Base-by-base conservation (phyloP, 2,888 invertebrate genomes). In the Dolomedes plantarius region DNA sequence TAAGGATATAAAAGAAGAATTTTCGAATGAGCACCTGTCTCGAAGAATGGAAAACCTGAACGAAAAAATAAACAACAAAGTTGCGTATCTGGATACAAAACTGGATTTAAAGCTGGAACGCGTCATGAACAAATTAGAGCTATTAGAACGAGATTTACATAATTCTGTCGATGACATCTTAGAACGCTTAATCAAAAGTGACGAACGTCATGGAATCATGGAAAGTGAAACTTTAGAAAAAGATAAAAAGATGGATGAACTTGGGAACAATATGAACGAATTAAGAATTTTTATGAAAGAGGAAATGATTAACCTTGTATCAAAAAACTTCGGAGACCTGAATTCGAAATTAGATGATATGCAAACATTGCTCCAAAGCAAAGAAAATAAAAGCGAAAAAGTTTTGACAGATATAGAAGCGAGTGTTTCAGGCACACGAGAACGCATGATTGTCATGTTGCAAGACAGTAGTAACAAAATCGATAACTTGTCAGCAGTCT, bases 1-100 rank as follows among this genome's bases (percentile, higher is more conserved):
- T 1, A 86, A 88, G 32, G 88, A 88, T 36, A 72, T 87, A 1
- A 88, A 88, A n/a, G 86, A 77, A 31, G 88, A 88, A n/a, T 76
- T 88, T 31, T 81, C 86, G 3, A 83, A 73, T 31, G 88, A 88
- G 11, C 88, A 88, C 36, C 19, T 89, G 6, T 74, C 76, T 0
- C 41, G 88, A 19, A 77, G 83, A 56, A 67, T 89, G 64, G 87
- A 88, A 11, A 78, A 72, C 23, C 31, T 89, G 1, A 82, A 73
- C 29, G 88, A 89, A 5, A 88, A 75, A 28, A 23, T 89, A 11
- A 87, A 77, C 36, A 46, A 46, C 67, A 89, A 89, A 50, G 78
- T 88, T 11, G 77, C 75, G 0, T 82, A 87, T 28, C 27, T 88
- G n/a, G 89, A 88, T 28, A 68, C 77, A 0, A 89, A 87, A 39